Evolutionary conservation across 2,888 invertebrate genomes (phyloP).

Genomic region (Amiota communis): DNA sequence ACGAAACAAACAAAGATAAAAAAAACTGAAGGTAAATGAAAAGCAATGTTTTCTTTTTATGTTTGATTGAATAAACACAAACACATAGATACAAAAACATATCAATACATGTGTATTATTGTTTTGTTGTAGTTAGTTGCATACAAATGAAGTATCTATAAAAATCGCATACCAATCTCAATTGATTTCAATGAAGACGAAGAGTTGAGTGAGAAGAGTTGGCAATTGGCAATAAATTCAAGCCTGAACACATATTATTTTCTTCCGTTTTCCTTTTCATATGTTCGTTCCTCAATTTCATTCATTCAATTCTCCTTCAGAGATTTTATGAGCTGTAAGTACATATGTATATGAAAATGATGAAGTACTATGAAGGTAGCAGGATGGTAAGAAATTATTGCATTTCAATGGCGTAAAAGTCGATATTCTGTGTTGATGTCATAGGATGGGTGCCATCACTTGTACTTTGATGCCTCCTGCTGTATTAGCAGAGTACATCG

Average conservation of each 20-base stretch:
- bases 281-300: not conserved
- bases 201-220: not conserved
- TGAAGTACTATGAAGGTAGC: not conserved
- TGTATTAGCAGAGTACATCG: too few species aligned
- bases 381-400: too few species aligned
- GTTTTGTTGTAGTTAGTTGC: too few species aligned
- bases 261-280: not conserved
- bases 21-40: too few species aligned
- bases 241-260: not conserved
- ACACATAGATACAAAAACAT: not conserved
- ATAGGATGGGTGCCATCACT: too few species aligned
- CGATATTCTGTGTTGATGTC: too few species aligned
- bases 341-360: conserved; percentile 14
- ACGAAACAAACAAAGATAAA: conserved; percentile 39
- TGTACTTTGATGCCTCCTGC: too few species aligned
- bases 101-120: not conserved
- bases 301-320: not conserved
- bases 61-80: conserved; percentile 6
- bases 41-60: not conserved
- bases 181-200: conserved; percentile 7
- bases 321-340: conserved; percentile 15
- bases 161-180: conserved; percentile 8
- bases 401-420: too few species aligned
- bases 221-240: conserved; percentile 10
- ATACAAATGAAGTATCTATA: conserved; percentile 7